Conservation (phyloP, 2,888 invertebrate species). For the Xestia ashworthii region DNA sequence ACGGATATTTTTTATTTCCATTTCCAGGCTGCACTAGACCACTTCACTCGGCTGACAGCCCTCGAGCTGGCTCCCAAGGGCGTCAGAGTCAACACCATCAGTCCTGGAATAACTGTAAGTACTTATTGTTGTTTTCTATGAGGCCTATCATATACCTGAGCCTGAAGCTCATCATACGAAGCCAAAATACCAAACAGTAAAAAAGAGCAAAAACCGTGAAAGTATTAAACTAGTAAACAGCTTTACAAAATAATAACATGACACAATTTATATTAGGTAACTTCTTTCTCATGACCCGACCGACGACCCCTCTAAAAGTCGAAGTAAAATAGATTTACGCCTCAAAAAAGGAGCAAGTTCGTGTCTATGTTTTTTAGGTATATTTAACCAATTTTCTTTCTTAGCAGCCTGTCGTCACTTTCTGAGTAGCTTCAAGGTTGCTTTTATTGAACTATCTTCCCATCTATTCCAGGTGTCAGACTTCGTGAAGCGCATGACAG, state of each 20-base stretch:
- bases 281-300: neutral
- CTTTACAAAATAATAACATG: neutral
- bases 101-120: conserved; percentile 93
- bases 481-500: conserved; percentile 63
- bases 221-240: no score
- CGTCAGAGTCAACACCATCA: conserved; percentile 93
- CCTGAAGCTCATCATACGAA: neutral
- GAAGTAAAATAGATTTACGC: no score
- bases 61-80: conserved; percentile 91
- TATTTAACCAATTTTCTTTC: neutral
- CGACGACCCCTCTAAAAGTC: neutral
- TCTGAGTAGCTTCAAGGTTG: no score
- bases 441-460: neutral
- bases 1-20: neutral
- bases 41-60: conserved; percentile 90
- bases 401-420: neutral
- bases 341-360: neutral
- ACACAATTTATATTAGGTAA: no score
- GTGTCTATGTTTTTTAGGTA: neutral
- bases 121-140: neutral
- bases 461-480: conserved; percentile 48
- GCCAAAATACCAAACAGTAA: neutral
- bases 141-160: no score
- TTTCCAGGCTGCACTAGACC: conserved; percentile 72
- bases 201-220: neutral